These are phyloP conservation scores for Lacerta bilineata DNA, from an alignment of 2,797 vertebrate genomes.

Conservation along the genomic window DNA sequence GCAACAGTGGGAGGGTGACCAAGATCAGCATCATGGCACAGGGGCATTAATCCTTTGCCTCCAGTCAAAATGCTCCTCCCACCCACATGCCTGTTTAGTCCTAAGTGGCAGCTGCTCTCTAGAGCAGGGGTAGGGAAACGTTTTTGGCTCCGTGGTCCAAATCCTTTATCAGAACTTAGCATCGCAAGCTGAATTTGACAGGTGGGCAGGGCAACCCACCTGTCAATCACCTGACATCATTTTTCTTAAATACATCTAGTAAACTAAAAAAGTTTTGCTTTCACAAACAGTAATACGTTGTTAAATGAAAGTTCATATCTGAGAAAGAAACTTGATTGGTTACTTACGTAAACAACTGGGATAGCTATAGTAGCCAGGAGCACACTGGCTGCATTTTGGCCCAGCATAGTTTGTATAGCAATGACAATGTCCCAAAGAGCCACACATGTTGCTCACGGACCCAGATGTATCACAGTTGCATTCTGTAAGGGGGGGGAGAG, in stretches of 20 bases:
- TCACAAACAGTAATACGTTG: neutral
- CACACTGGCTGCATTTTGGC: slow-evolving; percentile 79
- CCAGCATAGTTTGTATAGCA: slow-evolving; percentile 79
- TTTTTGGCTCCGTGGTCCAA: too few species aligned
- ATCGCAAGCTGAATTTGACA: too few species aligned
- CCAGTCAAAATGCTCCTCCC: too few species aligned
- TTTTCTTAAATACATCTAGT: neutral
- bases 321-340: slow-evolving; percentile 1
- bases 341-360: slow-evolving; percentile 81
- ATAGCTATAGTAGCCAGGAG: slow-evolving; percentile 81
- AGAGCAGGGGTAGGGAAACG: neutral
- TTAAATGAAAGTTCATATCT: neutral
- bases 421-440: slow-evolving; percentile 76
- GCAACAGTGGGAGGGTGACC: too few species aligned
- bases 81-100: too few species aligned
- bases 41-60: too few species aligned
- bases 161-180: too few species aligned
- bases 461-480: slow-evolving; percentile 81
- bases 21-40: too few species aligned
- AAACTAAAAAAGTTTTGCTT: neutral
- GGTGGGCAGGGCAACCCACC: too few species aligned
- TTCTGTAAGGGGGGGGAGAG: slow-evolving; percentile 60
- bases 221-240: too few species aligned
- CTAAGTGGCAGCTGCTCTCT: neutral
- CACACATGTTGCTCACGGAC: slow-evolving; percentile 73